phyloP scores from a whole-genome alignment of 1,140 invertebrate genomes.

The Achroia grisella region DNA sequence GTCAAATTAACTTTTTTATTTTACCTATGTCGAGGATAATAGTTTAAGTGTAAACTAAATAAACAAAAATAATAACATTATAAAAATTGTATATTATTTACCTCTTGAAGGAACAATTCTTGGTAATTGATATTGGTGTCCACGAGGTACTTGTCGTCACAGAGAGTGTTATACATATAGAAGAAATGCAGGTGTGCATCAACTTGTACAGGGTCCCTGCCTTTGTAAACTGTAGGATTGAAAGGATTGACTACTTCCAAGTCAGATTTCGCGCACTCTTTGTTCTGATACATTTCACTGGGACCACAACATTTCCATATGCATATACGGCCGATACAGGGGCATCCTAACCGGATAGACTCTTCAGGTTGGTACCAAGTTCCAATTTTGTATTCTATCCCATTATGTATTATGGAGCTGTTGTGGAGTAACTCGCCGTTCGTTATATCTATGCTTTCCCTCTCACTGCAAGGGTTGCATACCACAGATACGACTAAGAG shows the following conservation, averaged over 20 bases:
- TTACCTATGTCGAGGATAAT: too few relatives aligned
- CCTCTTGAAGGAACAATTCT: conserved; percentile 1
- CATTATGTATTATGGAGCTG: neutral
- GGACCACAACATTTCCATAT: neutral
- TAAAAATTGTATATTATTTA: too few relatives aligned
- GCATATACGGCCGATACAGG: neutral
- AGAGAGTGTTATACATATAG: neutral
- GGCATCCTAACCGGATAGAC: neutral
- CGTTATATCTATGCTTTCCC: neutral
- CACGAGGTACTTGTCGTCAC: neutral
- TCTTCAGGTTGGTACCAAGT: neutral
- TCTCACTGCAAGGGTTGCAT: neutral
- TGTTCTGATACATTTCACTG: neutral
- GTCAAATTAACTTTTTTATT: too few relatives aligned
- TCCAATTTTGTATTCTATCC: neutral
- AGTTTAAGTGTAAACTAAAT: too few relatives aligned
- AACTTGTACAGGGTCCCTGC: neutral
- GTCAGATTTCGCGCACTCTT: neutral
- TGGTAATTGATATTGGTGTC: neutral
- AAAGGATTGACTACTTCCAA: neutral
- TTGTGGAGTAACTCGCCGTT: neutral
- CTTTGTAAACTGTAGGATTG: neutral
- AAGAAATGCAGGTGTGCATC: neutral
- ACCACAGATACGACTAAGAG: neutral
- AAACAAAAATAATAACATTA: too few relatives aligned